phyloP scores from a whole-genome alignment of 1,140 invertebrate genomes.

The Aethina tumida region DNA sequence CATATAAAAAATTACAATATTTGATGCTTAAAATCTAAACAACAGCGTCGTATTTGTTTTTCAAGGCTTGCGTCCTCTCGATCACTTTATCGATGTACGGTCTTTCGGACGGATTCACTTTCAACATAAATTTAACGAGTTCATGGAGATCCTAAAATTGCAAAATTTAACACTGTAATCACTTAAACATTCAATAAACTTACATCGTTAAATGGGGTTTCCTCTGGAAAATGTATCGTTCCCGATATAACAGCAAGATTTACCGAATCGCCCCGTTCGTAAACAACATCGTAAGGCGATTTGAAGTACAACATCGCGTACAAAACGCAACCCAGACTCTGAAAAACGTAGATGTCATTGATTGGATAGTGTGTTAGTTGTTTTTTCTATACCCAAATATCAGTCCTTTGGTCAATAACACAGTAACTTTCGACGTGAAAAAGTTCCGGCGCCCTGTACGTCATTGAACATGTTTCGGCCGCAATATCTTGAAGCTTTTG shows the following conservation, averaged over 20 bases:
- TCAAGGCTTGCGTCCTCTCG: slow-evolving; percentile 41
- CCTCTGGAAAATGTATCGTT: slow-evolving; percentile 61
- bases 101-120: slow-evolving; percentile 64
- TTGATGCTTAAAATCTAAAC: slow-evolving; percentile 13
- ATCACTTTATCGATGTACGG: slow-evolving; percentile 63
- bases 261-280: slow-evolving; percentile 79
- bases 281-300: slow-evolving; percentile 76
- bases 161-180: neutral
- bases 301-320: slow-evolving; percentile 80
- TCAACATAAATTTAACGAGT: slow-evolving; percentile 59
- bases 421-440: slow-evolving; percentile 76
- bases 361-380: neutral
- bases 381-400: slow-evolving; percentile 64
- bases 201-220: slow-evolving; percentile 55
- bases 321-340: slow-evolving; percentile 79
- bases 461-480: slow-evolving; percentile 77
- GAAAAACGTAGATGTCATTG: slow-evolving; percentile 27
- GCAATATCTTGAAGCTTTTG: slow-evolving; percentile 69
- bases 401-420: slow-evolving; percentile 73
- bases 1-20: neutral
- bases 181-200: slow-evolving; percentile 10
- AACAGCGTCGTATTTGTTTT: slow-evolving; percentile 20
- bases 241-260: slow-evolving; percentile 76
- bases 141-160: slow-evolving; percentile 53
- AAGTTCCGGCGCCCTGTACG: slow-evolving; percentile 78